phyloP scores from a whole-genome alignment of 1,140 invertebrate genomes.

The Neomicropteryx cornuta region DNA sequence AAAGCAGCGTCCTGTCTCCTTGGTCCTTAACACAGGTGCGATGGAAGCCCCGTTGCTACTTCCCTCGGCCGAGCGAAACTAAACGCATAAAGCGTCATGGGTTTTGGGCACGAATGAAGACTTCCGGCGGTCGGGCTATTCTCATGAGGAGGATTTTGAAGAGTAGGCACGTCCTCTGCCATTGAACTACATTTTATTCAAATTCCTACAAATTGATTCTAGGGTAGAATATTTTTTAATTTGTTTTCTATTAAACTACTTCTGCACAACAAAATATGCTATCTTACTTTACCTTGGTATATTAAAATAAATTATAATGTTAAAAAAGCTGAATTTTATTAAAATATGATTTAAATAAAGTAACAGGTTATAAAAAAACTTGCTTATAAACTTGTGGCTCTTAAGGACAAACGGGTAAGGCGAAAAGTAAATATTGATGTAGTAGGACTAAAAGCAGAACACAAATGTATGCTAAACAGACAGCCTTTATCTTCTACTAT shows the following conservation, averaged over 20 bases:
- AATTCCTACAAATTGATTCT: not conserved
- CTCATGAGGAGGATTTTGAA: conserved; percentile 66
- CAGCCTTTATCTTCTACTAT: no score
- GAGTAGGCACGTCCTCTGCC: conserved; percentile 54
- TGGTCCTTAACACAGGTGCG: conserved; percentile 19
- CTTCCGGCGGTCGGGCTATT: conserved; percentile 49
- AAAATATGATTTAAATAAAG: not conserved
- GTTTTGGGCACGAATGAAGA: conserved; percentile 56
- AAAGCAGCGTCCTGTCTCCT: no score
- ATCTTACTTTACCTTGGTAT: not conserved
- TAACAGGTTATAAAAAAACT: not conserved
- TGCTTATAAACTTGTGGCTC: no score
- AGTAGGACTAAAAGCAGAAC: no score
- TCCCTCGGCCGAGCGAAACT: conserved; percentile 60
- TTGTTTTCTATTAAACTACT: not conserved
- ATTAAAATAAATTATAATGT: not conserved
- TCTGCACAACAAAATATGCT: not conserved
- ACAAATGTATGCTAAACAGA: no score
- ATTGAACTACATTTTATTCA: conserved; percentile 39
- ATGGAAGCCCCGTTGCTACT: conserved; percentile 48
- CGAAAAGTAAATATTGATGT: no score
- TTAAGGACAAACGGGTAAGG: no score
- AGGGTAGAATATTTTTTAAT: not conserved
- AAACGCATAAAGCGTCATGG: conserved; percentile 58
- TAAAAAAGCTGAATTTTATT: not conserved